Conservation (phyloP, 2,888 invertebrate species). For the Hesperia comma region DNA sequence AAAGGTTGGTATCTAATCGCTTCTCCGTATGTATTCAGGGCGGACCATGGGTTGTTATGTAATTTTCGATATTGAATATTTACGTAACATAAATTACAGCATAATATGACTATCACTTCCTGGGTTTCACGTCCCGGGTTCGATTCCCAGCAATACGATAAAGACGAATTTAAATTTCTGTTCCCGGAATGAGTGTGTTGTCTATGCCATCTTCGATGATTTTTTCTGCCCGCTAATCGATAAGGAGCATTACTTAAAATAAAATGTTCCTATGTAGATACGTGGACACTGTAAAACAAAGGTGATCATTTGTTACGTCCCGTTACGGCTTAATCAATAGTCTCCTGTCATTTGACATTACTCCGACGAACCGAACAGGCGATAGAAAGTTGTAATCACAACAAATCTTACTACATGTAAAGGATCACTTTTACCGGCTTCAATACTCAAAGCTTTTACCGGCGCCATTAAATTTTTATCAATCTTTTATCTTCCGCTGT, state of each 20-base stretch:
- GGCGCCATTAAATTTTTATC: slow-evolving; percentile 20
- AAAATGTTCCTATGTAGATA: no score
- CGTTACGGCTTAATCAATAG: slow-evolving; percentile 4
- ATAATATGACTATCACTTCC: no score
- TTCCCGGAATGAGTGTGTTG: no score
- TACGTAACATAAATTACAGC: no score
- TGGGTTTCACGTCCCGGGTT: no score
- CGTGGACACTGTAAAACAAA: no score
- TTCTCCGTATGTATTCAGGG: not conserved
- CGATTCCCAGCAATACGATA: no score
- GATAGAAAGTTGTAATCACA: slow-evolving; percentile 15
- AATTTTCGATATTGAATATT: not conserved
- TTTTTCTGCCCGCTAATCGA: no score
- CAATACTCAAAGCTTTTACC: slow-evolving; percentile 8
- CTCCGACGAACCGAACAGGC: not conserved
- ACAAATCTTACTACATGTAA: slow-evolving; percentile 7
- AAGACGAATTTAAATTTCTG: no score
- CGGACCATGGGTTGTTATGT: not conserved
- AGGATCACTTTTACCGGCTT: slow-evolving; percentile 12
- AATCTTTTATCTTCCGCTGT: slow-evolving; percentile 27
- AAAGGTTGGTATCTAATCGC: slow-evolving; percentile 12
- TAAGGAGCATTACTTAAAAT: no score
- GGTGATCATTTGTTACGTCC: not conserved
- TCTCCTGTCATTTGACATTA: slow-evolving; percentile 12
- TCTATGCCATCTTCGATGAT: no score